phyloP scores from a whole-genome alignment of 2,113 vertebrate species.

The Typhlomys cinereus region DNA sequence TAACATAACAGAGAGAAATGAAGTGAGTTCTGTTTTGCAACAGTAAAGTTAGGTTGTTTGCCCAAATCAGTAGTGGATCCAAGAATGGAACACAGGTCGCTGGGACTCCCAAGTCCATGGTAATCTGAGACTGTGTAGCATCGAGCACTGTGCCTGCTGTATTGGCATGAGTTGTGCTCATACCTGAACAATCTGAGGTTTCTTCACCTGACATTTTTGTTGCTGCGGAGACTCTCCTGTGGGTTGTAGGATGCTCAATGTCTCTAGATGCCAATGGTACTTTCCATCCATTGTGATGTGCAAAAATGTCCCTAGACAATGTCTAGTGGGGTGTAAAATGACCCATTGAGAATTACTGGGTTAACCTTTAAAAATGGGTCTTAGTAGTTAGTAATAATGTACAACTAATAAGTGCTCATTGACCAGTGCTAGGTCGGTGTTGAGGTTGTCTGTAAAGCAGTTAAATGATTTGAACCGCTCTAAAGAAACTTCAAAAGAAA shows the following conservation, averaged over 20 bases:
- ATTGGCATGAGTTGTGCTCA: neutral
- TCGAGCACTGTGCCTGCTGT: neutral
- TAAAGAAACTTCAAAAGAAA: slow-evolving; percentile 57
- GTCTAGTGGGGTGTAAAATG: neutral
- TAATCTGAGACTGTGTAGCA: neutral
- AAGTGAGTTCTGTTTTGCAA: neutral
- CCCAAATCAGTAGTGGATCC: neutral
- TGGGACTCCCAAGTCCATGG: neutral
- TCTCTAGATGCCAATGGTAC: neutral
- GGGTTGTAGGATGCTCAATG: neutral
- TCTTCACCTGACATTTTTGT: neutral
- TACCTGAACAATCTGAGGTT: neutral
- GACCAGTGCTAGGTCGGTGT: neutral
- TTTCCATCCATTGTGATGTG: neutral
- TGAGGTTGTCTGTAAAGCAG: neutral
- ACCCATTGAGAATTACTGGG: neutral
- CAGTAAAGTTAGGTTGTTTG: neutral
- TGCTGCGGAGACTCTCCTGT: neutral
- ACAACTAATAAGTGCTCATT: slow-evolving; percentile 15
- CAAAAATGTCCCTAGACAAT: neutral
- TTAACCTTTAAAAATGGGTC: slow-evolving; percentile 14
- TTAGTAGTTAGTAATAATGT: slow-evolving; percentile 41
- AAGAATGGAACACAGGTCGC: neutral
- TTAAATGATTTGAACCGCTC: neutral
- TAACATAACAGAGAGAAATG: neutral